A percentile compares a stretch with the other conserved stretches of the same genome.
Evolutionary conservation across 2,888 invertebrate genomes (phyloP).

Genomic region (Aproaerema taeniolella): DNA sequence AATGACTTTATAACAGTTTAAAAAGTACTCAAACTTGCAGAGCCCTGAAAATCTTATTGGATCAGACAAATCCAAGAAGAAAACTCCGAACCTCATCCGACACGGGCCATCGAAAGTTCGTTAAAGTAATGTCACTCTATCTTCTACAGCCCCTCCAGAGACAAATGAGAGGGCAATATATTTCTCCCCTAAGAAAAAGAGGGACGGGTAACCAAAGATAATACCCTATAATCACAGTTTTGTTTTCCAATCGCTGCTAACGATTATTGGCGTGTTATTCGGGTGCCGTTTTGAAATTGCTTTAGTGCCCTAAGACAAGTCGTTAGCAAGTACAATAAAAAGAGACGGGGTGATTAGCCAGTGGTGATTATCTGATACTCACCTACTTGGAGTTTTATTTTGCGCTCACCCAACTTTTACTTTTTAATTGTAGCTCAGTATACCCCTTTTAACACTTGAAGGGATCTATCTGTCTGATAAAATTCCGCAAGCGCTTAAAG

Average conservation of each 20-base stretch:
- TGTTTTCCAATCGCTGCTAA: slow-evolving; percentile 82
- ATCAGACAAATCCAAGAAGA: too few relatives aligned
- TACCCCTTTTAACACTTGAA: too few relatives aligned
- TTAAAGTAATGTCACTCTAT: slow-evolving; percentile 74
- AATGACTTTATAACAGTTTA: too few relatives aligned
- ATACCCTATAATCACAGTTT: slow-evolving; percentile 81
- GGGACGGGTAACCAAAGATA: slow-evolving; percentile 49
- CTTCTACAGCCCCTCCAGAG: slow-evolving; percentile 53
- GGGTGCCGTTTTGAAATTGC: slow-evolving; percentile 72
- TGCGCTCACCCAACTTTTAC: slow-evolving; percentile 4
- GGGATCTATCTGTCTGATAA: too few relatives aligned
- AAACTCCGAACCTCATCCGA: slow-evolving; percentile 40
- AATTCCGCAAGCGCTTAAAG: slow-evolving; percentile 1
- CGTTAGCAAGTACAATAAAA: slow-evolving; percentile 71
- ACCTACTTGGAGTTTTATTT: slow-evolving; percentile 15
- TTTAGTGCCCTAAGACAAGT: slow-evolving; percentile 68
- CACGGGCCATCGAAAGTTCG: slow-evolving; percentile 71
- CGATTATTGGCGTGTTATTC: slow-evolving; percentile 83
- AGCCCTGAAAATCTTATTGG: too few relatives aligned
- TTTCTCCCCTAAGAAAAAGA: slow-evolving; percentile 31
- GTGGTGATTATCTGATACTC: slow-evolving; percentile 28
- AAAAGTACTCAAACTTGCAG: too few relatives aligned
- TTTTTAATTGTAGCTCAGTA: slow-evolving; percentile 5
- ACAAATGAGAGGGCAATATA: slow-evolving; percentile 46
- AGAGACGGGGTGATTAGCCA: slow-evolving; percentile 48